Percentiles rank a stretch among this genome's conserved stretches.
Evolutionary conservation across 2,888 invertebrate genomes (phyloP).

Genomic region (Ommatoiulus sabulosus): DNA sequence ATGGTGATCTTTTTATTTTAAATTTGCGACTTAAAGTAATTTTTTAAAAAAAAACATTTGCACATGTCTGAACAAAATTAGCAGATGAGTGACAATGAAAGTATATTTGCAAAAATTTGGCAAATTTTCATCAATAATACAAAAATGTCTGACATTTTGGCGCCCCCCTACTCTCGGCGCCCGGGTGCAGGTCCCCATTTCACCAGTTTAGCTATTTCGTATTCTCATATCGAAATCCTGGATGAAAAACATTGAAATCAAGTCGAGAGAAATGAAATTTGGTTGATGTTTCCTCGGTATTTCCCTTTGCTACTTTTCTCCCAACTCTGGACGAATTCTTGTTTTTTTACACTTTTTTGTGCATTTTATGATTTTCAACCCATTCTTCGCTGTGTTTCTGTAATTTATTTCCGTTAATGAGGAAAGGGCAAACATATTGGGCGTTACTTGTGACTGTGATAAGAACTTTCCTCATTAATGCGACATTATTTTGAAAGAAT

Average conservation of each 20-base stretch:
- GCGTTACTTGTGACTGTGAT: slow-evolving; percentile 53
- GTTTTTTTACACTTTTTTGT: background rate
- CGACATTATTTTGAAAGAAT: background rate
- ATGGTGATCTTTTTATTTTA: no score
- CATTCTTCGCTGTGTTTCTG: slow-evolving; percentile 17
- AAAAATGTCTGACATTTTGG: no score
- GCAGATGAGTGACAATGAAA: no score
- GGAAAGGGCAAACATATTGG: slow-evolving; percentile 51
- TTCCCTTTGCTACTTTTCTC: background rate
- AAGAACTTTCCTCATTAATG: slow-evolving; percentile 52
- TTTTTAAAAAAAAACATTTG: no score
- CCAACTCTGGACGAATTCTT: background rate
- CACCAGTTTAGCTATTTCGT: no score
- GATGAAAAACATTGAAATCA: background rate
- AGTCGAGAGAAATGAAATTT: background rate
- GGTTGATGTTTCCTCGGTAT: background rate
- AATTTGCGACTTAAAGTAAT: no score
- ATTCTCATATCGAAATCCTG: background rate
- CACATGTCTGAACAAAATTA: no score
- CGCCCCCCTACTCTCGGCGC: no score
- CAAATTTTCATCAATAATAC: no score
- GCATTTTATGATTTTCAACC: background rate
- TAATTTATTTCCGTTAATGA: slow-evolving; percentile 51
- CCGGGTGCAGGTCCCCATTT: no score
- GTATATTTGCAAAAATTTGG: no score